These are phyloP conservation scores for Tokudaia muenninki DNA, from an alignment of 2,797 vertebrate genomes.

Conservation along the genomic window DNA sequence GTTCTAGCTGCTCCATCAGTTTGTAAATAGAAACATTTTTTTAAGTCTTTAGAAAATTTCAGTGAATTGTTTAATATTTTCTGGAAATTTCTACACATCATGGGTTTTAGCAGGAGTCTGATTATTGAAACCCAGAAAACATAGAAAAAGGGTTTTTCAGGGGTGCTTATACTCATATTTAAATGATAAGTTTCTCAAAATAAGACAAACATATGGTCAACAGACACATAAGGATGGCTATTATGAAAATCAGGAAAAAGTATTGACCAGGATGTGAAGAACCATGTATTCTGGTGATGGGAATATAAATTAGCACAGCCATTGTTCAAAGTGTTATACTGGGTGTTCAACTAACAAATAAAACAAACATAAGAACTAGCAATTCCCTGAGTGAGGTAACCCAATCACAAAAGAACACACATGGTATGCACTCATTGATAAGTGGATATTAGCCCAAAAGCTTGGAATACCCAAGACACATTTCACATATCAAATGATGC, in stretches of 20 bases:
- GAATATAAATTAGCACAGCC: background rate
- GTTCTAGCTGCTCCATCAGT: too few species aligned
- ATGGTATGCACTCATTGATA: too few species aligned
- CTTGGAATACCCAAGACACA: too few species aligned
- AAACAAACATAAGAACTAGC: background rate
- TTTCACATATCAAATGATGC: too few species aligned
- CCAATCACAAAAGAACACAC: too few species aligned
- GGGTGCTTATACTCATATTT: background rate
- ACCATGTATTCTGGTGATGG: background rate
- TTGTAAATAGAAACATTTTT: too few species aligned
- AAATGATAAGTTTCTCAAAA: background rate
- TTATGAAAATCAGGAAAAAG: background rate
- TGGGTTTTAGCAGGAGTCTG: background rate
- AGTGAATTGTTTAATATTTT: background rate
- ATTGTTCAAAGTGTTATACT: background rate
- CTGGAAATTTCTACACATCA: slow-evolving; percentile 1
- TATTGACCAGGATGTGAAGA: background rate
- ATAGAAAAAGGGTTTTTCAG: background rate
- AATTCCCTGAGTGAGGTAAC: background rate
- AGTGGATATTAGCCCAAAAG: too few species aligned
- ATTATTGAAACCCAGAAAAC: background rate
- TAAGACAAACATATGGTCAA: background rate
- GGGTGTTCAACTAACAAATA: background rate
- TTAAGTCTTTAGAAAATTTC: background rate
- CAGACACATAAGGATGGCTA: background rate